Percentiles rank a stretch among this genome's conserved stretches.
Conservation (phyloP, 1,140 invertebrate genomes). For the Aphelenchoides besseyi region DNA sequence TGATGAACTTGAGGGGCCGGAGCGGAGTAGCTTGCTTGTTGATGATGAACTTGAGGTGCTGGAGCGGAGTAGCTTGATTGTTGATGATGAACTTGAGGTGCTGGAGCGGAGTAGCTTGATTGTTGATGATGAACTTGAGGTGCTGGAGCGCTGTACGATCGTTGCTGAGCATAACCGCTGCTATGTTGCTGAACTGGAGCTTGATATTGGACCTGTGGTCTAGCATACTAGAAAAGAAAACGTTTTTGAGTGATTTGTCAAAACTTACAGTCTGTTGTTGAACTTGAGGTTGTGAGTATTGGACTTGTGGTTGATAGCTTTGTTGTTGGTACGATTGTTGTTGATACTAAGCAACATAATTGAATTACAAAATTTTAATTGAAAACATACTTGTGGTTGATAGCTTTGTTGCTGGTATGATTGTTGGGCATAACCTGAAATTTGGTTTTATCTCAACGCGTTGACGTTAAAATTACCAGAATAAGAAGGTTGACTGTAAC, state of each 20-base stretch:
- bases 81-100: no score
- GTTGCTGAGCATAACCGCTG: neutral
- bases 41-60: no score
- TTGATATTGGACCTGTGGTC: neutral
- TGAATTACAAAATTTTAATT: neutral
- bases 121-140: neutral
- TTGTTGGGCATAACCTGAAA: neutral
- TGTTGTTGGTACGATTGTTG: neutral
- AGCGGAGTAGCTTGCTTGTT: no score
- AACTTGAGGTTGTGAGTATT: neutral
- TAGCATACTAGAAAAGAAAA: neutral
- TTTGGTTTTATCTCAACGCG: no score
- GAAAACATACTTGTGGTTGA: neutral
- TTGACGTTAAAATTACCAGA: no score
- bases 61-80: no score
- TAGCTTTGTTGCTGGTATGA: constrained; percentile 1
- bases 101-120: no score
- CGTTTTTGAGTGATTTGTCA: neutral
- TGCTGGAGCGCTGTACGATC: neutral
- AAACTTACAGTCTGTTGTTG: neutral
- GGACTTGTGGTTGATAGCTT: neutral
- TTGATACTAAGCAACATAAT: neutral
- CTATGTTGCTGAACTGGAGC: neutral
- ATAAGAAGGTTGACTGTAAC: no score
- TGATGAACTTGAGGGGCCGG: no score